Evolutionary conservation across 2,888 invertebrate genomes (phyloP).

Genomic region (Mactromeris polynyma): DNA sequence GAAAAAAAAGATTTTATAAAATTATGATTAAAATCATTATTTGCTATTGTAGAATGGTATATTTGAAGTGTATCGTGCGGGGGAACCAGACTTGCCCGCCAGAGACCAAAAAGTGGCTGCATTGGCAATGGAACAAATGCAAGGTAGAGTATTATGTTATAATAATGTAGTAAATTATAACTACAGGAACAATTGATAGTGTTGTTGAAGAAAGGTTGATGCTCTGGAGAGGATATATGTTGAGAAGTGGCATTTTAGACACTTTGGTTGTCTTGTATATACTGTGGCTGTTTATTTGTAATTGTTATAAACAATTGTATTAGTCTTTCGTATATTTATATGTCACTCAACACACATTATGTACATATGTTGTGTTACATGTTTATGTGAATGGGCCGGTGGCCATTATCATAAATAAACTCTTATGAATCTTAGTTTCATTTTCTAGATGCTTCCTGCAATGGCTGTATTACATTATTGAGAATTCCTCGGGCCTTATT

Average conservation of each 20-base stretch:
- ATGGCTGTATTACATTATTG: too few relatives aligned
- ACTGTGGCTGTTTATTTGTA: too few relatives aligned
- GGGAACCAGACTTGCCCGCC: conserved; percentile 47
- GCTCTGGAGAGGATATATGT: not conserved
- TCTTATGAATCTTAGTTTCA: too few relatives aligned
- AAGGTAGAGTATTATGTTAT: not conserved
- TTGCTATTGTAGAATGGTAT: conserved; percentile 37
- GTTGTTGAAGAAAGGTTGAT: too few relatives aligned
- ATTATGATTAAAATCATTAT: not conserved
- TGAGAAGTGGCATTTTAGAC: not conserved
- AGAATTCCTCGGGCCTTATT: too few relatives aligned
- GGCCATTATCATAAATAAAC: not conserved
- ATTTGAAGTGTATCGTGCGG: conserved; percentile 38
- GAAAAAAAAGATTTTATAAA: not conserved
- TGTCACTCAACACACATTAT: too few relatives aligned
- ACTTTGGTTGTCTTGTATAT: too few relatives aligned
- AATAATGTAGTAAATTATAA: not conserved
- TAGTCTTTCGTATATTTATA: not conserved
- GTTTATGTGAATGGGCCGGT: too few relatives aligned
- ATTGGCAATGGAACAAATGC: not conserved
- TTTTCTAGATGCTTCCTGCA: too few relatives aligned
- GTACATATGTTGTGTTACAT: too few relatives aligned
- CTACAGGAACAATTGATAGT: too few relatives aligned
- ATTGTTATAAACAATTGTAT: too few relatives aligned
- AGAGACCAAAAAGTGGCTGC: conserved; percentile 17